Base-by-base conservation (phyloP, 1,140 invertebrate species). In the Lepidurus packardi region DNA sequence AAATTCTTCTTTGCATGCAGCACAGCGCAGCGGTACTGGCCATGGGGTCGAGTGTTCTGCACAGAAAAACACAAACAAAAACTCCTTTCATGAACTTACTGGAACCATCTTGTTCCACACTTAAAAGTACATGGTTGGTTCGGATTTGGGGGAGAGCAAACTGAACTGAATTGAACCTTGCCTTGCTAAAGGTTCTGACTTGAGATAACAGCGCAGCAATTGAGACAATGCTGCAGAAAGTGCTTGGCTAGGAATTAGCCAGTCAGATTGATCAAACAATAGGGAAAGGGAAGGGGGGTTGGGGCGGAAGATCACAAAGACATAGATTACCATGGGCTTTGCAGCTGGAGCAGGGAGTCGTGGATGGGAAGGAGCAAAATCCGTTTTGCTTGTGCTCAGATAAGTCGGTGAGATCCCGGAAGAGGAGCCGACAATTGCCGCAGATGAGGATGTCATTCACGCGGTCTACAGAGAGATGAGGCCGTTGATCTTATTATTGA, bases 381-480 rank as follows among this genome's bases (percentile, higher is more conserved):
- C 84, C 92, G 92, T 65, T 65, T 65, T 65, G 53, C 86, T 94
- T 94, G 87, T 95, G 93, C 82, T 94, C 92, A 81, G 94, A 88
- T 82, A 95, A 87, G 82, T 93, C 92, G 82, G 91, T 90, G 44
- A 95, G 87, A 81, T 92, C 92, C 75, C 90, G 90, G 85, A 94
- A 94, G 85, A 92, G 90, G 86, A 93, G 91, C 82, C 93, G 88
- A 85, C 93, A 95, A 85, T 93, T 94, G 80, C 93, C 93, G 85
- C 93, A 95, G 83, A 95, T 94, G 84, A 95, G 87, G 83, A 94
- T 93, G 85, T 95, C 93, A 21, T 16, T 65, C 13, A 21, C 16
- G 1, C 53, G 53, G 53, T 65, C 53, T 65, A 16, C 80, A 79
- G 77, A 80, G 77, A 80, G 76, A 7, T 25, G 16, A 34, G 16